Percentiles rank a stretch among this genome's conserved stretches.
These are phyloP conservation scores for Nineta flava DNA, from an alignment of 2,888 invertebrate species.

Conservation along the genomic window DNA sequence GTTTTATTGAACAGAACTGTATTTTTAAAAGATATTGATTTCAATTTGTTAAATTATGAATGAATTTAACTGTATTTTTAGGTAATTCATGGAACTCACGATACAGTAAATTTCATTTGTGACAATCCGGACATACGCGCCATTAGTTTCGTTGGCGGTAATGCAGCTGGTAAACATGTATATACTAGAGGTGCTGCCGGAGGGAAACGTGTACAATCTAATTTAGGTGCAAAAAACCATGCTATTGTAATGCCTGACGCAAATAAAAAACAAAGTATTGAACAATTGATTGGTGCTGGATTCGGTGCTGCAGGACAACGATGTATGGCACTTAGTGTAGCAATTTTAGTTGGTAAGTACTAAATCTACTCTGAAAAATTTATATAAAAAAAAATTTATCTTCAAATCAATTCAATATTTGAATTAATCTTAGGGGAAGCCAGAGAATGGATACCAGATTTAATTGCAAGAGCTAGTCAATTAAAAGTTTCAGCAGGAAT, in stretches of 20 bases:
- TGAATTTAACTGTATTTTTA: slow-evolving; percentile 16
- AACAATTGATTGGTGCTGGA: slow-evolving; percentile 84
- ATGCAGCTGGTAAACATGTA: slow-evolving; percentile 89
- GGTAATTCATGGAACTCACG: slow-evolving; percentile 88
- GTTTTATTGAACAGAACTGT: background rate
- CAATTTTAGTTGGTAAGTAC: slow-evolving; percentile 64
- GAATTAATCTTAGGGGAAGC: slow-evolving; percentile 44
- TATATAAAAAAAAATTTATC: background rate
- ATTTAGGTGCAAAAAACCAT: slow-evolving; percentile 99
- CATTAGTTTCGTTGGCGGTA: slow-evolving; percentile 96
- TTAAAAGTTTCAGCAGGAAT: slow-evolving; percentile 87
- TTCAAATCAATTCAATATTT: background rate
- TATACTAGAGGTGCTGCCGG: slow-evolving; percentile 80
- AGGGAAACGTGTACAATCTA: slow-evolving; percentile 87
- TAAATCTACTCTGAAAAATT: background rate
- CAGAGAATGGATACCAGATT: slow-evolving; percentile 84
- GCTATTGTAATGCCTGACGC: slow-evolving; percentile 95
- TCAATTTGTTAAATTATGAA: background rate
- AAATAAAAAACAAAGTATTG: slow-evolving; percentile 89
- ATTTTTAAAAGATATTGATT: background rate
- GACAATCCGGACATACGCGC: slow-evolving; percentile 92
- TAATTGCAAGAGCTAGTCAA: slow-evolving; percentile 64
- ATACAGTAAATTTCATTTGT: slow-evolving; percentile 93
- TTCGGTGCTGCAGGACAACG: slow-evolving; percentile 99
- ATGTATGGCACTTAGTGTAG: slow-evolving; percentile 97